Evolutionary conservation across 1,140 invertebrate species (phyloP).

Genomic region (Eriocheir sinensis): DNA sequence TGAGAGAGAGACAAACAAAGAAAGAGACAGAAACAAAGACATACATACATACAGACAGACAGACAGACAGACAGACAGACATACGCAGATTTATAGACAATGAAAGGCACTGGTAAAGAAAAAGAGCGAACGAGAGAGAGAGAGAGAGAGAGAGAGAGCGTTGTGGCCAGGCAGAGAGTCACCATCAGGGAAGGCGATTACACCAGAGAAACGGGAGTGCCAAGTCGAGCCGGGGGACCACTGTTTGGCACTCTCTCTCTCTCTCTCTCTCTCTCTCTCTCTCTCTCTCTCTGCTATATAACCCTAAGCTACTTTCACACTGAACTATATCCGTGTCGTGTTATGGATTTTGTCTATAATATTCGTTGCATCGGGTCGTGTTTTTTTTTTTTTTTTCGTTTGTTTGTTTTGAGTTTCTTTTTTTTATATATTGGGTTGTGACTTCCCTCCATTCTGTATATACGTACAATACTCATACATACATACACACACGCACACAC

Average conservation of each 20-base stretch:
- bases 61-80: conserved; percentile 31
- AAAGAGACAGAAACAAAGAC: conserved; percentile 5
- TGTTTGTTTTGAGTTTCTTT: neutral
- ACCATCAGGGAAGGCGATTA: neutral
- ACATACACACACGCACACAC: too few species aligned
- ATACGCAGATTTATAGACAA: conserved; percentile 18
- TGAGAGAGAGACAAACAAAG: neutral
- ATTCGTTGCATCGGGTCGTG: neutral
- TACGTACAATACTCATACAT: too few species aligned
- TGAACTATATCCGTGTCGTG: conserved; percentile 13
- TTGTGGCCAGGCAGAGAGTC: neutral
- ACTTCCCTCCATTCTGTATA: neutral
- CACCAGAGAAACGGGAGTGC: neutral
- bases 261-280: conserved; percentile 13
- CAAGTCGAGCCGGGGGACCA: neutral
- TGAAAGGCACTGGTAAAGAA: neutral
- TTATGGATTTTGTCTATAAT: neutral
- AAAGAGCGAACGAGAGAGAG: conserved; percentile 36
- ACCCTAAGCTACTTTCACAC: conserved; percentile 35
- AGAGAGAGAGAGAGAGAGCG: conserved; percentile 29
- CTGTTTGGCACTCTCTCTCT: conserved; percentile 30
- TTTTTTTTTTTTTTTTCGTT: neutral
- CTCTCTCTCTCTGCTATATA: conserved; percentile 16
- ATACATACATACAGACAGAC: conserved; percentile 38
- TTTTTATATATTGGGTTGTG: neutral